Base-by-base conservation (phyloP, 2,888 invertebrate species). In the Lepas anatifera region DNA sequence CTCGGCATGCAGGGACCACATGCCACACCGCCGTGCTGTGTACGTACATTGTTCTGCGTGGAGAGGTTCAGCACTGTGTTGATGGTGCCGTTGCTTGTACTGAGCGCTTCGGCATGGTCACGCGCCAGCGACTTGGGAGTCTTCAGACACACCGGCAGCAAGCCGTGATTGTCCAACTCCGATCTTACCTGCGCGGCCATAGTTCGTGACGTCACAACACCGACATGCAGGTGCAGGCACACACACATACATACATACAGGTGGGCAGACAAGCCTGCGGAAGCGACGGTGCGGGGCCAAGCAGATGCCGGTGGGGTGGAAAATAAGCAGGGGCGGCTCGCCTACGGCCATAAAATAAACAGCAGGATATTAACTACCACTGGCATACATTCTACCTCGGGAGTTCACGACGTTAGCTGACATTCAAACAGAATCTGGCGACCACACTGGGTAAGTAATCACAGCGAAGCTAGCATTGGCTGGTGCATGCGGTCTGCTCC, bases 51-150 rank as follows among this genome's bases (percentile, higher is more conserved):
- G 66, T 41, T 66, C 66, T 37, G 37, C 25, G 66, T 39, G 25
- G 39, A 39, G 39, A 66, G 39, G 58, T 66, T 66, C 68, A 69
- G 73, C 68, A 58, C 70, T 22, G 71, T 67, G 69, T 71, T 72
- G 73, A 72, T 71, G 71, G 74, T 71, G 70, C 70, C 70, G 68
- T 70, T 74, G 73, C 71, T 74, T 73, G 72, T 74, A 71, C 70
- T 63, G 67, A 69, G 69, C 70, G 73, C 70, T 68, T 70, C 70
- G 63, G 71, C 69, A 70, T 71, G 72, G 68, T 70, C 72, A 68
- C 74, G 73, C 41, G 72, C 73, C 66, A 73, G 72, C 67, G 74
- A 73, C 71, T 73, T 72, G 70, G 39, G 27, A 27, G 39, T 41
- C 39, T 66, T 37, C 69, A 71, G 72, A 68, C 72, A 72, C 69